These are phyloP conservation scores for Lymantria monacha DNA, from an alignment of 2,888 invertebrate species.

Conservation along the genomic window DNA sequence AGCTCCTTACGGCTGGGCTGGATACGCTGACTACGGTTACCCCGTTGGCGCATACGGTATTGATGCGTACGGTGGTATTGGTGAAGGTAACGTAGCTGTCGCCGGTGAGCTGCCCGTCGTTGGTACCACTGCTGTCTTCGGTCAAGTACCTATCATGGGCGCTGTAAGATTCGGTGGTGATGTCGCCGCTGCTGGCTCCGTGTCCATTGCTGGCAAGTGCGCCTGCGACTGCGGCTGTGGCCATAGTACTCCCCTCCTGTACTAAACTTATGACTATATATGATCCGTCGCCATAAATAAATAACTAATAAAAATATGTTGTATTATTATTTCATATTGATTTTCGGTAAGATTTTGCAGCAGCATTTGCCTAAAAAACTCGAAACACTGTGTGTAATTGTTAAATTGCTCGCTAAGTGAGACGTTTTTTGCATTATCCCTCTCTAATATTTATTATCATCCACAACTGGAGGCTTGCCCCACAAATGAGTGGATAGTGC, in stretches of 20 bases:
- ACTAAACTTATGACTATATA: too few relatives aligned
- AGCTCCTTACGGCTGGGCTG: not conserved
- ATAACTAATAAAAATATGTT: too few relatives aligned
- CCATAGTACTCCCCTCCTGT: not conserved
- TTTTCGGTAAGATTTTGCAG: too few relatives aligned
- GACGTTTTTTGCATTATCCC: too few relatives aligned
- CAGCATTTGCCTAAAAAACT: too few relatives aligned
- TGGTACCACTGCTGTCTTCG: conserved; percentile 13
- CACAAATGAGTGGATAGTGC: too few relatives aligned
- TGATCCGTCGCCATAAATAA: too few relatives aligned
- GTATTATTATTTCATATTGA: too few relatives aligned
- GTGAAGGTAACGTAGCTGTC: conserved; percentile 20
- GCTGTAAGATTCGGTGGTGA: conserved; percentile 11
- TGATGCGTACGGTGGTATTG: conserved; percentile 8
- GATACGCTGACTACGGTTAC: not conserved
- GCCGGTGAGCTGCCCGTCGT: conserved; percentile 19
- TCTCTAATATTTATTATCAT: too few relatives aligned
- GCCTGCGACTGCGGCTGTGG: conserved; percentile 20
- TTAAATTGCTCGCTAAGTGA: too few relatives aligned
- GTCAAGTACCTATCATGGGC: conserved; percentile 21
- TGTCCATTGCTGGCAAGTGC: conserved; percentile 14
- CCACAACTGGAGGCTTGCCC: too few relatives aligned
- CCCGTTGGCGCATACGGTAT: not conserved
- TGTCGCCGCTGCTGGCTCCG: conserved; percentile 15
- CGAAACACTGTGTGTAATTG: too few relatives aligned